Conservation (phyloP, 2,797 vertebrate genomes). For the Saxicola maurus region DNA sequence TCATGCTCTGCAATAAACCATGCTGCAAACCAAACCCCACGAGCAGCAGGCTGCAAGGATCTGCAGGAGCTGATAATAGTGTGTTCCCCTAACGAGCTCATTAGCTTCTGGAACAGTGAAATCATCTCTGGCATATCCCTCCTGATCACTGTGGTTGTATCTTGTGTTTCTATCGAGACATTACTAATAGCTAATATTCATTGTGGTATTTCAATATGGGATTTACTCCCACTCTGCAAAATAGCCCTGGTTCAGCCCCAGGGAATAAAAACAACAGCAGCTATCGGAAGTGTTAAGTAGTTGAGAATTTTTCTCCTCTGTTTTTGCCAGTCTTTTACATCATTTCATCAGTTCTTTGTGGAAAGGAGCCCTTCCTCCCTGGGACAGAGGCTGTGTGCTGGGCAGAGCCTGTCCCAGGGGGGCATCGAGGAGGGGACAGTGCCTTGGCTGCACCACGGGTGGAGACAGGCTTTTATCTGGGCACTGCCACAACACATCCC, state of each 20-base stretch:
- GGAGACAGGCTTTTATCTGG: neutral
- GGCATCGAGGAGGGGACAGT: neutral
- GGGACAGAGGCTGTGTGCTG: neutral
- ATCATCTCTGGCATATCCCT: slow-evolving; percentile 15
- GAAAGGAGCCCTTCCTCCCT: neutral
- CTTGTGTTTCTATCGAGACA: neutral
- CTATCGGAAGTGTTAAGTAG: neutral
- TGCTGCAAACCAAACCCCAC: neutral
- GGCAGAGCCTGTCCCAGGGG: neutral
- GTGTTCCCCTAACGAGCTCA: neutral
- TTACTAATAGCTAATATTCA: slow-evolving; percentile 22
- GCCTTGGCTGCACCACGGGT: neutral
- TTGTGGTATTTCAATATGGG: slow-evolving; percentile 7
- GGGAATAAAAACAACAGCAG: neutral
- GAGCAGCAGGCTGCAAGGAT: neutral
- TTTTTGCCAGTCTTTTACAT: neutral
- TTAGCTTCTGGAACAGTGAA: slow-evolving; percentile 15
- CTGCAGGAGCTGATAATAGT: slow-evolving; percentile 5
- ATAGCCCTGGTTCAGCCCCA: neutral
- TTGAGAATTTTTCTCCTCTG: neutral
- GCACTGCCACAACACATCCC: neutral
- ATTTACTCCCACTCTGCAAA: slow-evolving; percentile 20
- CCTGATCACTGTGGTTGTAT: slow-evolving; percentile 17
- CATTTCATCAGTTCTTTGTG: neutral
- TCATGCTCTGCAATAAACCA: neutral